Percentiles rank a stretch among this genome's conserved stretches.
phyloP scores from a whole-genome alignment of 1,140 invertebrate species.

The Papilio polytes region DNA sequence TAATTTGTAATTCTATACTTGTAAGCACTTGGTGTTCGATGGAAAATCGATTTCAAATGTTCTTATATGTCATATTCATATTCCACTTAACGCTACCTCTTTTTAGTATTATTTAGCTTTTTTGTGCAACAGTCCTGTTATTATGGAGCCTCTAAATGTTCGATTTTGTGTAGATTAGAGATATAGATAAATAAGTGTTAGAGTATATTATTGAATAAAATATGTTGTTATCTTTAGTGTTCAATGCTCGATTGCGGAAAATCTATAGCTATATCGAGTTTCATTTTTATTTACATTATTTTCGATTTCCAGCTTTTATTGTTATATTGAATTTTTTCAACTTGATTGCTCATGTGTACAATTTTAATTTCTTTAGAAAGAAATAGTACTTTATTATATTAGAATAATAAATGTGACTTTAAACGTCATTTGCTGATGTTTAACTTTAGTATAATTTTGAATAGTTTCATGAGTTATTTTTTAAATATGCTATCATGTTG shows the following conservation, averaged over 20 bases:
- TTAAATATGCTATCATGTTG: constrained; percentile 18
- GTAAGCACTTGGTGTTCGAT: constrained; percentile 53
- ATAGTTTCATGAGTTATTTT: not conserved
- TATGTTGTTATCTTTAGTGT: constrained; percentile 52
- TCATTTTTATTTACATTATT: constrained; percentile 24
- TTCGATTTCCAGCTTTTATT: constrained; percentile 30
- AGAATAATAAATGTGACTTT: constrained; percentile 82
- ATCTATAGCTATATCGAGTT: not conserved
- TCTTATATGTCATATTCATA: constrained; percentile 28
- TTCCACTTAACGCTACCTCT: constrained; percentile 61
- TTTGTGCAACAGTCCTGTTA: constrained; percentile 53
- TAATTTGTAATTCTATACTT: constrained; percentile 59
- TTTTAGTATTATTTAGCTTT: constrained; percentile 60
- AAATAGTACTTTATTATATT: constrained; percentile 60
- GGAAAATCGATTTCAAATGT: not conserved
- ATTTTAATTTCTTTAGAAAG: constrained; percentile 55
- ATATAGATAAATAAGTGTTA: constrained; percentile 71
- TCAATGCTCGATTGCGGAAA: constrained; percentile 28
- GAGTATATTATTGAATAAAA: constrained; percentile 63
- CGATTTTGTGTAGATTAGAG: constrained; percentile 72
- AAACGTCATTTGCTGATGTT: constrained; percentile 54
- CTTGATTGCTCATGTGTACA: constrained; percentile 46
- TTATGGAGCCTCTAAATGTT: constrained; percentile 70
- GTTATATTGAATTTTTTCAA: constrained; percentile 37
- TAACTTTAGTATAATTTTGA: constrained; percentile 8